Evolutionary conservation across 2,888 invertebrate genomes (phyloP).

Genomic region (Lysandra bellargus): DNA sequence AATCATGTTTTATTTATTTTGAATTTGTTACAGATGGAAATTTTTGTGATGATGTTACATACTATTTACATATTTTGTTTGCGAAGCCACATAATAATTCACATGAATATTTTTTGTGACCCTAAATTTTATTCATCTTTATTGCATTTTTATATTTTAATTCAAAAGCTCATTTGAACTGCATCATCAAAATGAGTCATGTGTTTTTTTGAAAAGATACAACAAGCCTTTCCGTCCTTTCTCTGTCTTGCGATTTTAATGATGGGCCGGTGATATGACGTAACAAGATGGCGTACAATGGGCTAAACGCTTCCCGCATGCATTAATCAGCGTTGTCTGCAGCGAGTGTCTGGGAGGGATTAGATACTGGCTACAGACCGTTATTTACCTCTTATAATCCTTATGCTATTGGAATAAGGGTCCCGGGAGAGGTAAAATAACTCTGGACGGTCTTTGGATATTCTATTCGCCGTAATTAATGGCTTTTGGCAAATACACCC

Average conservation of each 20-base stretch:
- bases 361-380: constrained; percentile 50
- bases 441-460: constrained; percentile 48
- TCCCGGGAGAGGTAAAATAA: background rate
- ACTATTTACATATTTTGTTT: too few relatives aligned
- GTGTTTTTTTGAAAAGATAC: background rate
- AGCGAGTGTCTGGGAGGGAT: constrained; percentile 75
- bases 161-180: background rate
- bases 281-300: constrained; percentile 50
- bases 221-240: background rate
- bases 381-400: background rate
- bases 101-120: too few relatives aligned
- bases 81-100: too few relatives aligned
- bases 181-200: background rate
- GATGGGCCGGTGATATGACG: background rate
- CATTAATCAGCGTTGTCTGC: constrained; percentile 78
- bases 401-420: background rate
- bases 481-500: constrained; percentile 77
- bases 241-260: constrained; percentile 6
- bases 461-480: constrained; percentile 79
- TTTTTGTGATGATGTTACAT: background rate
- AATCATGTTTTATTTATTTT: background rate
- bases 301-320: constrained; percentile 63
- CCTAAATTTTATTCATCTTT: too few relatives aligned
- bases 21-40: background rate
- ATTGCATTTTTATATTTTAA: too few relatives aligned